Evolutionary conservation across 2,888 invertebrate genomes (phyloP).

Genomic region (Syrista parreyssii): DNA sequence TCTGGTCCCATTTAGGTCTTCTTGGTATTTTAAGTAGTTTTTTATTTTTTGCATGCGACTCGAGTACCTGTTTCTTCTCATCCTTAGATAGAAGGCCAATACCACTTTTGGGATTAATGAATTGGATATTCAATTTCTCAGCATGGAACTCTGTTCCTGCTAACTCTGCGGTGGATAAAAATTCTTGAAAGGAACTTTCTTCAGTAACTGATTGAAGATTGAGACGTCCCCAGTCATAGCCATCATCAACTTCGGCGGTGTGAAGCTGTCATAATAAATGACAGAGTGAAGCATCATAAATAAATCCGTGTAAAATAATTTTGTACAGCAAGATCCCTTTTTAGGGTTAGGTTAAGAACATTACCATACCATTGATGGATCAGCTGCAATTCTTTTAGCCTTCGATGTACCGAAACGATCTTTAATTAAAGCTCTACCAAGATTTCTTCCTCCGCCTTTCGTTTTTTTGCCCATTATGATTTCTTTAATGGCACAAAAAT

Average conservation of each 20-base stretch:
- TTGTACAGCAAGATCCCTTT: neutral
- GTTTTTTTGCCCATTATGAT: conserved; percentile 79
- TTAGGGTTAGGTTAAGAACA: conserved; percentile 18
- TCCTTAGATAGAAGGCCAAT: conserved; percentile 73
- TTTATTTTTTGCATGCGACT: conserved; percentile 71
- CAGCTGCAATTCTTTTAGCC: conserved; percentile 74
- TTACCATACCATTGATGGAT: conserved; percentile 77
- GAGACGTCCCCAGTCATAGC: conserved; percentile 89
- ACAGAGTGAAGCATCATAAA: no score
- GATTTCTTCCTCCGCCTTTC: conserved; percentile 67
- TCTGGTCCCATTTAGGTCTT: conserved; percentile 84
- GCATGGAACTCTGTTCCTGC: conserved; percentile 95
- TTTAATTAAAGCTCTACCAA: conserved; percentile 80
- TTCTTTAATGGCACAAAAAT: no score
- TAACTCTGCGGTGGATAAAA: conserved; percentile 92
- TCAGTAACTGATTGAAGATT: conserved; percentile 95
- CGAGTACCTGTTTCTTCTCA: conserved; percentile 69
- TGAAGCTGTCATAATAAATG: conserved; percentile 72
- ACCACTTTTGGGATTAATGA: conserved; percentile 74
- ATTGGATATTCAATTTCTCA: conserved; percentile 87
- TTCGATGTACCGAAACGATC: conserved; percentile 78
- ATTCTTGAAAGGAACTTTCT: conserved; percentile 96
- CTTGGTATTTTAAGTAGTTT: conserved; percentile 84
- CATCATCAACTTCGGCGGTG: conserved; percentile 89
- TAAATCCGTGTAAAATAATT: conserved; percentile 3